Evolutionary conservation across 1,140 invertebrate genomes (phyloP), one percentile per base, ranked within the genome.

Genomic region (Drosophila tsacasi): DNA sequence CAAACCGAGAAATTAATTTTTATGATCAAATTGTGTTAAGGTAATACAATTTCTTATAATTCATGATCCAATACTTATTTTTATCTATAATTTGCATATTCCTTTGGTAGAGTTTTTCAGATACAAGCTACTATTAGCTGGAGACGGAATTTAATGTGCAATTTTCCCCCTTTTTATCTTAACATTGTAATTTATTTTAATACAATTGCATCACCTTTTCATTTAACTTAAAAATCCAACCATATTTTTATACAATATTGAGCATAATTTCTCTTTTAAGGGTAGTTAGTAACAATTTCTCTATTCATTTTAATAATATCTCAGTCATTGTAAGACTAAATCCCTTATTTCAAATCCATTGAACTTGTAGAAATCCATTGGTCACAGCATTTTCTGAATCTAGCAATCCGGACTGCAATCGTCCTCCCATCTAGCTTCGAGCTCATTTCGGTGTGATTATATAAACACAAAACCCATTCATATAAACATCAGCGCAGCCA

Each of bases 401-500:
- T 32, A 23, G 55, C 37, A 27, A 30, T 42, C 42, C 30, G 23
- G 12, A 3, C 17, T 30, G 9, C 27, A 40, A 42, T 57, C 32
- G 15, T 55, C 44, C 50, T 46, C 12, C 39, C 47, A 76, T 65
- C 59, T 68, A 30, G 32, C 50, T 39, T 5, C 23, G 65, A 68
- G 39, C 66, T 81, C 66, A 84, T 84, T 84, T 84, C 54, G 63
- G 47, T 80, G 81, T 77, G 77, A 81, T 87, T 89, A 87, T 87
- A 83, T 84, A 81, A 83, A 81, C 68, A 89, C 77, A 87, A 86
- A 69, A 66, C 50, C 63, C 81, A 69, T 81, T 89, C 68, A 89
- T 87, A 87, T 86, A 86, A 82, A 76, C 83, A 86, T 82, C 83
- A 86, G 64, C 17, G 66, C 74, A 82, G 74, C 58, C 81, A 62